Conservation (phyloP, 2,113 vertebrate species). For the Coreoperca whiteheadi region DNA sequence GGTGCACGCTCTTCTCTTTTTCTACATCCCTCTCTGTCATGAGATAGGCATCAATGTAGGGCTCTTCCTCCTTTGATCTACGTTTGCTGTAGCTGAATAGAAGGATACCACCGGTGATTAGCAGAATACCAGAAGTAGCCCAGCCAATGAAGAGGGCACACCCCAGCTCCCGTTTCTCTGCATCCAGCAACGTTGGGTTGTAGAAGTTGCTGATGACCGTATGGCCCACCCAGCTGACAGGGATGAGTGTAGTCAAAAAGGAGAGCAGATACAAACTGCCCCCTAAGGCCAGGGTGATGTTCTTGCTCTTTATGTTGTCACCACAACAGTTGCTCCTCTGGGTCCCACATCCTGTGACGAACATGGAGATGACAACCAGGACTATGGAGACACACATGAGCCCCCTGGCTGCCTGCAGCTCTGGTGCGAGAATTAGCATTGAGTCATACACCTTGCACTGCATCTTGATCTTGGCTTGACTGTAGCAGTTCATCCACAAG, state of each 20-base stretch:
- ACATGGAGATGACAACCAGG: slow-evolving; percentile 82
- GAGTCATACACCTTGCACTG: slow-evolving; percentile 92
- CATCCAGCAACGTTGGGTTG: slow-evolving; percentile 71
- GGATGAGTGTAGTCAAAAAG: slow-evolving; percentile 79
- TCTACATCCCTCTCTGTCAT: not conserved
- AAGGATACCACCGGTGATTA: slow-evolving; percentile 75
- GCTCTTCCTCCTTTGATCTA: slow-evolving; percentile 45
- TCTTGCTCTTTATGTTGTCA: slow-evolving; percentile 69
- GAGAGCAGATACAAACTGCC: slow-evolving; percentile 78
- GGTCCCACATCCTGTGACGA: slow-evolving; percentile 75
- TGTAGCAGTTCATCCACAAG: slow-evolving; percentile 92
- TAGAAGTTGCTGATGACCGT: slow-evolving; percentile 82
- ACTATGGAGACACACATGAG: slow-evolving; percentile 86
- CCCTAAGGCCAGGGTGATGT: slow-evolving; percentile 72
- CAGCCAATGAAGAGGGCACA: slow-evolving; percentile 83
- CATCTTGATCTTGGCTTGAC: slow-evolving; percentile 84
- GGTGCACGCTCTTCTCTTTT: slow-evolving; percentile 10
- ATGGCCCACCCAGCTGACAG: slow-evolving; percentile 81
- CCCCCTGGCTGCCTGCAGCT: slow-evolving; percentile 86
- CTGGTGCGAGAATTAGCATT: slow-evolving; percentile 84
- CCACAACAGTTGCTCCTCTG: slow-evolving; percentile 66
- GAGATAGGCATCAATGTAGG: not conserved
- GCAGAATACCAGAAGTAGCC: slow-evolving; percentile 77
- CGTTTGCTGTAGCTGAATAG: slow-evolving; percentile 72
- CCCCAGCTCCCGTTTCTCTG: slow-evolving; percentile 82